These are phyloP conservation scores for Mactra quadrangularis DNA, from an alignment of 1,140 invertebrate species.

Conservation along the genomic window DNA sequence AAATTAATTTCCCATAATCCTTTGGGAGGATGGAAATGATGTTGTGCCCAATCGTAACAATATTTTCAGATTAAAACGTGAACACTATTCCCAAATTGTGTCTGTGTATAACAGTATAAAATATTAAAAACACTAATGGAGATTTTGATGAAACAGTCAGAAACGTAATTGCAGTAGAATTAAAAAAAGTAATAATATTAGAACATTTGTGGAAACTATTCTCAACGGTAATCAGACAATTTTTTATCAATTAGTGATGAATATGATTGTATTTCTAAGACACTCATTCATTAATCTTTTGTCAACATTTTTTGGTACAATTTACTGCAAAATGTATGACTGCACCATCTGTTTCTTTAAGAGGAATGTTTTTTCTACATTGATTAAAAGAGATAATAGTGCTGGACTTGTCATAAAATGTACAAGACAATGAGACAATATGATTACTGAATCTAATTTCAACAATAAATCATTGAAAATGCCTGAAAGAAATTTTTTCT, in stretches of 20 bases:
- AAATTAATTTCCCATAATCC: slow-evolving; percentile 57
- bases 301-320: background rate
- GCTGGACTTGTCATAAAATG: no score
- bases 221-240: background rate
- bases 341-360: slow-evolving; percentile 10
- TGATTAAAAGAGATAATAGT: no score
- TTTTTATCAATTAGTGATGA: slow-evolving; percentile 49
- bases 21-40: slow-evolving; percentile 46
- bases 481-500: no score
- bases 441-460: no score
- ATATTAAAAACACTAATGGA: slow-evolving; percentile 59
- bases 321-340: background rate
- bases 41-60: slow-evolving; percentile 30
- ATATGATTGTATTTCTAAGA: slow-evolving; percentile 47
- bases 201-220: slow-evolving; percentile 22
- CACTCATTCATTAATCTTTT: slow-evolving; percentile 40
- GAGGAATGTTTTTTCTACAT: no score
- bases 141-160: slow-evolving; percentile 30
- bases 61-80: slow-evolving; percentile 60
- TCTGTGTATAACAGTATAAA: slow-evolving; percentile 44
- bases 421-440: no score
- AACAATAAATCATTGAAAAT: no score
- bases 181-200: slow-evolving; percentile 39
- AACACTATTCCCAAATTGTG: slow-evolving; percentile 58
- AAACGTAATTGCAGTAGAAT: slow-evolving; percentile 37